A percentile compares a stretch with the other conserved stretches of the same genome.
phyloP scores from a whole-genome alignment of 2,888 invertebrate genomes.

The Strigamia transsilvanica region DNA sequence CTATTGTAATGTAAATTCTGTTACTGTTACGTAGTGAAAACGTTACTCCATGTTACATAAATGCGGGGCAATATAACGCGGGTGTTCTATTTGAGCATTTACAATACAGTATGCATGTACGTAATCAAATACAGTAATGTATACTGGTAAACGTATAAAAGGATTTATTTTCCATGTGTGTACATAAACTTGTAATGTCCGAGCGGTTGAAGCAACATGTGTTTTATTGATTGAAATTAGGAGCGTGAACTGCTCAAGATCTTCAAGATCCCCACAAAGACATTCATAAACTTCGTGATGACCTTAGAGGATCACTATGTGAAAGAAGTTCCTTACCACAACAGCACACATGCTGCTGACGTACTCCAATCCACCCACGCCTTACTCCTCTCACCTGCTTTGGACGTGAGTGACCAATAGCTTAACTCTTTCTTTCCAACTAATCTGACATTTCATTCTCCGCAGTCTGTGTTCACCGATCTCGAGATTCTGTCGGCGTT shows the following conservation, averaged over 20 bases:
- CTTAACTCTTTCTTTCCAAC: neutral
- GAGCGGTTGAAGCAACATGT: too few relatives aligned
- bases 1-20: too few relatives aligned
- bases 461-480: constrained; percentile 92
- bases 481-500: constrained; percentile 95
- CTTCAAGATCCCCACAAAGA: constrained; percentile 93
- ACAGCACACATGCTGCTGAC: constrained; percentile 97
- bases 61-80: too few relatives aligned
- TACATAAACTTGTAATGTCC: too few relatives aligned
- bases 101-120: too few relatives aligned
- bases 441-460: neutral
- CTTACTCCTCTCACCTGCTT: constrained; percentile 92
- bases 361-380: constrained; percentile 98
- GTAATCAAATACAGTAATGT: too few relatives aligned
- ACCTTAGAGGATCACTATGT: constrained; percentile 98
- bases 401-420: constrained; percentile 72
- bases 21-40: too few relatives aligned
- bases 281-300: constrained; percentile 94
- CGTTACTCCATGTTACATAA: too few relatives aligned
- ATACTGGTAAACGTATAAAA: too few relatives aligned
- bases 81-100: too few relatives aligned
- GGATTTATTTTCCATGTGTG: too few relatives aligned
- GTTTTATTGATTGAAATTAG: constrained; percentile 62
- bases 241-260: constrained; percentile 87
- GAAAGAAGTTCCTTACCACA: constrained; percentile 98